These are phyloP conservation scores for Tinea semifulvella DNA, from an alignment of 2,888 invertebrate species.

Conservation along the genomic window DNA sequence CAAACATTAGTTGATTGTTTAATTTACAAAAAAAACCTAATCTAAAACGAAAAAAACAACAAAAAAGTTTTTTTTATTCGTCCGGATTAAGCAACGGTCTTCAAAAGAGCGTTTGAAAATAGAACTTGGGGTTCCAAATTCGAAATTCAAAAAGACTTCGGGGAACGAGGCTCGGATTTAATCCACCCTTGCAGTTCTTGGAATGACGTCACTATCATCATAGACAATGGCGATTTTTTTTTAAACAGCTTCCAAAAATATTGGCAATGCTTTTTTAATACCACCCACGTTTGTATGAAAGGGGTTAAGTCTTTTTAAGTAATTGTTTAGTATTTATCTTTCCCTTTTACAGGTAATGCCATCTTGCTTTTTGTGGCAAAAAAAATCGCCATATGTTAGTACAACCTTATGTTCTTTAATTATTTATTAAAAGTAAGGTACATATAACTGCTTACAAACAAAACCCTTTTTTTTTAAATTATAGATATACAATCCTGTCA, in stretches of 20 bases:
- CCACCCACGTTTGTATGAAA: conserved; percentile 5
- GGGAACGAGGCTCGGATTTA: conserved; percentile 11
- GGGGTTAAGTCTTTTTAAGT: not conserved
- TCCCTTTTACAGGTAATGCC: too few species aligned
- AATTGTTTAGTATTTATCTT: conserved; percentile 1
- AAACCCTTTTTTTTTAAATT: too few species aligned
- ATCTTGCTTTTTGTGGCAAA: too few species aligned
- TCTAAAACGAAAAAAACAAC: not conserved
- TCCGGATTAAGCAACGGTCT: conserved; percentile 8
- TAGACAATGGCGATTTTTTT: conserved; percentile 4
- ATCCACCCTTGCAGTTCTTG: conserved; percentile 10
- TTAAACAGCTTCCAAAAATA: not conserved
- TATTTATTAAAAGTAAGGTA: too few species aligned
- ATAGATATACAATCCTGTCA: too few species aligned
- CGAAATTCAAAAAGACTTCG: conserved; percentile 14
- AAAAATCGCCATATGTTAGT: too few species aligned
- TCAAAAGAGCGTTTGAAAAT: conserved; percentile 11
- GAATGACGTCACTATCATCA: not conserved
- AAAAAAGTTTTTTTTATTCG: conserved; percentile 6
- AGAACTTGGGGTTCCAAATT: conserved; percentile 7
- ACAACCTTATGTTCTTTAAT: too few species aligned
- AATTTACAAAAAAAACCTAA: too few species aligned
- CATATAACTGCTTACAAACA: too few species aligned
- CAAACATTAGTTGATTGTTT: too few species aligned
- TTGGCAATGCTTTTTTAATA: not conserved